Evolutionary conservation across 2,797 vertebrate genomes (phyloP), one percentile per base, ranked within the genome.

Genomic region (Bucorvus abyssinicus): DNA sequence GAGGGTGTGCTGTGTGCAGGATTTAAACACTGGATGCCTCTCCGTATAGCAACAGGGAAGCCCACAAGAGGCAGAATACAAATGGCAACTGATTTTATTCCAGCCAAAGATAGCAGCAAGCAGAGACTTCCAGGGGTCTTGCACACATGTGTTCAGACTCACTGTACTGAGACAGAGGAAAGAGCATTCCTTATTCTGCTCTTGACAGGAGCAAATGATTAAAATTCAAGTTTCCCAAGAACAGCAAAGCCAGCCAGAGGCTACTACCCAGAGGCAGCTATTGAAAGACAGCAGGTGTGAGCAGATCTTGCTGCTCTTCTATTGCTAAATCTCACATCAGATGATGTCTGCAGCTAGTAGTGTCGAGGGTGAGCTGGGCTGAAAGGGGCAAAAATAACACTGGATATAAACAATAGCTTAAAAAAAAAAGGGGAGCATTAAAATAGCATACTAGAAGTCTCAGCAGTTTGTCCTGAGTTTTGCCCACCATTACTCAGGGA

Each of bases 171-270:
- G 67, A 83, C 32, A n/a, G 76, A 93, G 40, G 60, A 64, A 90
- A 71, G 36, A 81, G 23, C 10, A 1, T 10, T 91, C 77, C 81
- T 87, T 70, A 77, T 2, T 10, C 44, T 38, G 49, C 78, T 90
- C 86, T 59, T 90, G 84, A 96, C 88, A 90, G 89, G 68, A 94
- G 50, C 36, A 79, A 75, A 47, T 24, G 23, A 91, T 78, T 70
- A 87, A 82, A 89, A 93, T 78, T 88, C 80, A 93, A 55, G 82
- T 78, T 81, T 61, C 42, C 71, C 85, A 68, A 81, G 88, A 81
- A 74, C 15, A 7, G 90, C 73, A 70, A 93, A 95, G 85, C 84
- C 90, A 89, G 88, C 77, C 84, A 96, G 89, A 95, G 96, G 95
- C 92, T 67, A 45, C 94, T 70, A 89, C 89, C 86, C 80, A 34